Percentiles rank a stretch among this genome's conserved stretches.
These are phyloP conservation scores for Chloroceryle inda DNA, from an alignment of 2,797 vertebrate genomes.

Conservation along the genomic window DNA sequence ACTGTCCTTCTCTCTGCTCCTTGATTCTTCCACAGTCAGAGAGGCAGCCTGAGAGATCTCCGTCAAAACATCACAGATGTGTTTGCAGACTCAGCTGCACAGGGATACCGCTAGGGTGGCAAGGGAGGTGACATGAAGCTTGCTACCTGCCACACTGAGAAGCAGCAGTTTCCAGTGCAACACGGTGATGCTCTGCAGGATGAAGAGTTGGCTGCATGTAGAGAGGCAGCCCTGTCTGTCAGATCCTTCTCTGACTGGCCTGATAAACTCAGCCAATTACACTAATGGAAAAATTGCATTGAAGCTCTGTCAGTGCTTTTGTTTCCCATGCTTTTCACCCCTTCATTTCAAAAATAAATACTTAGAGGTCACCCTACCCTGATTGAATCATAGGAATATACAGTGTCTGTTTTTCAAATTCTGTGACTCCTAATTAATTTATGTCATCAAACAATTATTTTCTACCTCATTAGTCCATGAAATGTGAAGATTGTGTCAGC, in stretches of 20 bases:
- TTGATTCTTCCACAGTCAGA: neutral
- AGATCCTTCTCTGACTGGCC: neutral
- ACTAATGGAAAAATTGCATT: conserved; percentile 15
- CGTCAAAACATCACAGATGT: neutral
- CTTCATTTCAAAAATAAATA: conserved; percentile 27
- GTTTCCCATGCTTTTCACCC: neutral
- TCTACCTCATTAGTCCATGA: conserved; percentile 67
- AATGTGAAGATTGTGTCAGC: conserved; percentile 56
- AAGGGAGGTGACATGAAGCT: neutral
- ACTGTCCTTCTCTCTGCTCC: neutral
- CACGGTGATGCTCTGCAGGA: fast-evolving
- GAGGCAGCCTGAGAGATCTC: neutral
- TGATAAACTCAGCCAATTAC: conserved; percentile 25
- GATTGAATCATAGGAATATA: conserved; percentile 49
- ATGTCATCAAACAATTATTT: conserved; percentile 72
- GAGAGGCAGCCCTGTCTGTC: neutral
- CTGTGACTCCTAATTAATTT: conserved; percentile 63
- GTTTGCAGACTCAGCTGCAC: neutral
- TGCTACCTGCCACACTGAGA: neutral
- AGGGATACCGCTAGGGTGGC: neutral
- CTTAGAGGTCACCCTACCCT: conserved; percentile 30
- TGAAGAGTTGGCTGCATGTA: neutral
- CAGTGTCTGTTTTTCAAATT: conserved; percentile 54
- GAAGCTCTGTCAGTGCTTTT: neutral
- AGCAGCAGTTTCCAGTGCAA: neutral